Evolutionary conservation across 2,113 vertebrate genomes (phyloP).

Genomic region (Sorex fumeus): DNA sequence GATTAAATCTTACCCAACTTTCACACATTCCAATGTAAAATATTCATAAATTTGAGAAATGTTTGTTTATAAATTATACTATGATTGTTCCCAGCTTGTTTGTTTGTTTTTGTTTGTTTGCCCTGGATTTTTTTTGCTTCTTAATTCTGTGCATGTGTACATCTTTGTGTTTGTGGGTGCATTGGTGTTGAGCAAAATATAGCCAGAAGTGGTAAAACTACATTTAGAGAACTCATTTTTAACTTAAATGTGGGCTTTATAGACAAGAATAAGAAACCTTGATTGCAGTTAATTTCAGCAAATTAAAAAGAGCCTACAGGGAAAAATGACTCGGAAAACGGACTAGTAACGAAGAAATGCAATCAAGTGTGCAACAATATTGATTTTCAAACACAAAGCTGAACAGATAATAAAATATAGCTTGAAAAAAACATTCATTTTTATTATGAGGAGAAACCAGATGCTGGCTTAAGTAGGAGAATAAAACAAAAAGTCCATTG

Average conservation of each 20-base stretch:
- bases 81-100: neutral
- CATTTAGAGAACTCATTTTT: conserved; percentile 76
- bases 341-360: neutral
- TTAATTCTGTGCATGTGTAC: neutral
- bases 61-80: neutral
- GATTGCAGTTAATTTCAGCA: conserved; percentile 76
- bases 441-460: conserved; percentile 60
- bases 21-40: neutral
- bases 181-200: conserved; percentile 28
- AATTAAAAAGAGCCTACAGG: conserved; percentile 68
- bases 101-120: neutral
- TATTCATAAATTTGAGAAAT: neutral
- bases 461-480: conserved; percentile 60
- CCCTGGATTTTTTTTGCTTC: neutral
- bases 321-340: conserved; percentile 55
- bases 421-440: conserved; percentile 72
- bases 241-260: conserved; percentile 74
- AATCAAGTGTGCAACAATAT: conserved; percentile 46
- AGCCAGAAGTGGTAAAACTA: conserved; percentile 58
- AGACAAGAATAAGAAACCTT: conserved; percentile 65
- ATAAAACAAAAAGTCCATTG: conserved; percentile 75
- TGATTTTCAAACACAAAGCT: conserved; percentile 77
- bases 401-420: conserved; percentile 68
- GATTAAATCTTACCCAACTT: neutral
- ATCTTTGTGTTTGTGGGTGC: neutral